Percentiles rank a stretch among this genome's conserved stretches.
Conservation (phyloP, 2,888 invertebrate genomes). For the Drosophila prolongata region DNA sequence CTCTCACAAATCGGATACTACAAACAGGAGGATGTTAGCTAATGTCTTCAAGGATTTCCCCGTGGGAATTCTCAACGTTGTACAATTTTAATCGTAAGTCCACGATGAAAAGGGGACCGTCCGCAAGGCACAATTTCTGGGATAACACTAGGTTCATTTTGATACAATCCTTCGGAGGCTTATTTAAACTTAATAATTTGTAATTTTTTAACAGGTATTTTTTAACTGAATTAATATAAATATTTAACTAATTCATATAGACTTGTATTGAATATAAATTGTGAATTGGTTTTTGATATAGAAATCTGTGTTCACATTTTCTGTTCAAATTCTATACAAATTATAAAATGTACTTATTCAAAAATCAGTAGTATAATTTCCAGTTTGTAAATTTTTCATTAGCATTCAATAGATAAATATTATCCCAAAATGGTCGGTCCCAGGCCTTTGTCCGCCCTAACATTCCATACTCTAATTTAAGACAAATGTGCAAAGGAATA, state of each 20-base stretch:
- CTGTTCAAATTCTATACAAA: no score
- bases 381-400: not conserved
- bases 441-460: constrained; percentile 47
- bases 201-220: no score
- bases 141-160: not conserved
- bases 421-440: constrained; percentile 42
- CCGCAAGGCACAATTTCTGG: not conserved
- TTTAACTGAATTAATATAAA: not conserved
- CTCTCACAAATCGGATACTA: constrained; percentile 72
- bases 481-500: constrained; percentile 49
- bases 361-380: no score
- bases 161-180: not conserved
- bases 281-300: no score
- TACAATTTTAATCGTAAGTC: constrained; percentile 45
- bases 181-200: not conserved
- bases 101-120: constrained; percentile 11
- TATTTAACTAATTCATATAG: no score
- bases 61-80: constrained; percentile 38
- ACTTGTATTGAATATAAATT: no score
- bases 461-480: constrained; percentile 43
- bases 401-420: not conserved
- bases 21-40: constrained; percentile 33
- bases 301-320: no score
- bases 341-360: not conserved
- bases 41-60: constrained; percentile 37